Conservation (phyloP, 2,797 vertebrate species). For the Trichosurus vulpecula region DNA sequence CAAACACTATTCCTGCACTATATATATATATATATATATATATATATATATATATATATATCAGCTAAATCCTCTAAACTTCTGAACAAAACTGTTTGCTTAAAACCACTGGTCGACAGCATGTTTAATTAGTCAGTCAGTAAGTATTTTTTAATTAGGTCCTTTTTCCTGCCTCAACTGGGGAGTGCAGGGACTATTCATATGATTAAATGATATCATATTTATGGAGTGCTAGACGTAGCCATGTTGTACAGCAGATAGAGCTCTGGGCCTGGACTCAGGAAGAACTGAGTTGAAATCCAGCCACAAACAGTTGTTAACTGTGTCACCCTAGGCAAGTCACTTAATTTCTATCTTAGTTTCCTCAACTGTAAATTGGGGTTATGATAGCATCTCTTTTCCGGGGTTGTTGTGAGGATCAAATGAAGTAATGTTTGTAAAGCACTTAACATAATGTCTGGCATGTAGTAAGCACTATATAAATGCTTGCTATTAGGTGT, state of each 20-base stretch:
- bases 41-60: too few species aligned
- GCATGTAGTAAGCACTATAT: not conserved
- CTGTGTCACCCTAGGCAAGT: not conserved
- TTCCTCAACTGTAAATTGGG: not conserved
- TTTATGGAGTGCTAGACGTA: not conserved
- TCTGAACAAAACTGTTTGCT: not conserved
- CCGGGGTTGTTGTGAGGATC: not conserved
- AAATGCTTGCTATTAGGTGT: not conserved
- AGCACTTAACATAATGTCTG: not conserved
- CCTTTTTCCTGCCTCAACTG: not conserved
- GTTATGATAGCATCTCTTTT: not conserved
- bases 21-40: too few species aligned
- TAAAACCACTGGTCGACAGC: not conserved
- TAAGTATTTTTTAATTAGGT: not conserved
- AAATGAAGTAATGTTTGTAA: not conserved
- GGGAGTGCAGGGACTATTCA: not conserved
- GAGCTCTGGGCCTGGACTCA: not conserved
- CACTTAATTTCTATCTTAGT: not conserved
- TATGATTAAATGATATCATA: not conserved
- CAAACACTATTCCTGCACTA: not conserved
- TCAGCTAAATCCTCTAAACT: not conserved
- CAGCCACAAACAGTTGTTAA: not conserved
- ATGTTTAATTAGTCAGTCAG: not conserved
- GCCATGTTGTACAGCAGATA: not conserved
- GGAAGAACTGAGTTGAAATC: not conserved